Percentiles rank a stretch among this genome's conserved stretches.
phyloP scores from a whole-genome alignment of 2,113 vertebrate genomes.

The Motacilla alba region DNA sequence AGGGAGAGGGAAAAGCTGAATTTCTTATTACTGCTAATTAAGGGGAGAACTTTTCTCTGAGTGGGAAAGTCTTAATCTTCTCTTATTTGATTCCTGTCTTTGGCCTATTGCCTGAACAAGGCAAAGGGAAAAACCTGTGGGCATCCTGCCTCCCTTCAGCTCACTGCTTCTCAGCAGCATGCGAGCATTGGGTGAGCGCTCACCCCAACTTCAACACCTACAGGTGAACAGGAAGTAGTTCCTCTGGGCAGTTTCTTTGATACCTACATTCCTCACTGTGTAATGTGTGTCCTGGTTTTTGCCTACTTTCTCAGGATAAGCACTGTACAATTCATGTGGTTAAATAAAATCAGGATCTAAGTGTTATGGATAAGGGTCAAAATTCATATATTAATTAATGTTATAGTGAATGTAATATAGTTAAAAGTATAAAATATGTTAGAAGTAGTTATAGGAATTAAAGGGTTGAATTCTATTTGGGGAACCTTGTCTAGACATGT shows the following conservation, averaged over 20 bases:
- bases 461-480: too few relatives aligned
- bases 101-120: neutral
- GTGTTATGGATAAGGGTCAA: too few relatives aligned
- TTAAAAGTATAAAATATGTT: too few relatives aligned
- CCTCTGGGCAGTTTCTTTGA: neutral
- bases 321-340: neutral
- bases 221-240: neutral
- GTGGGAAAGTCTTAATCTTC: neutral
- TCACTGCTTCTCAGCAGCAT: neutral
- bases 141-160: neutral
- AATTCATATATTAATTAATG: too few relatives aligned
- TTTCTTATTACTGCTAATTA: neutral
- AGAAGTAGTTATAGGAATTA: too few relatives aligned
- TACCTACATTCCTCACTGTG: neutral
- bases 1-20: neutral
- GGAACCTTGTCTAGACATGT: too few relatives aligned
- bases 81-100: neutral
- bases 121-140: neutral
- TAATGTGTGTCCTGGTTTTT: neutral
- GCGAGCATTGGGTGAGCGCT: neutral
- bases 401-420: too few relatives aligned
- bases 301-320: neutral
- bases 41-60: neutral
- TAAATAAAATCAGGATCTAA: neutral
- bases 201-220: neutral